Base-by-base conservation (phyloP, 2,888 invertebrate genomes). In the Diaprepes abbreviatus region DNA sequence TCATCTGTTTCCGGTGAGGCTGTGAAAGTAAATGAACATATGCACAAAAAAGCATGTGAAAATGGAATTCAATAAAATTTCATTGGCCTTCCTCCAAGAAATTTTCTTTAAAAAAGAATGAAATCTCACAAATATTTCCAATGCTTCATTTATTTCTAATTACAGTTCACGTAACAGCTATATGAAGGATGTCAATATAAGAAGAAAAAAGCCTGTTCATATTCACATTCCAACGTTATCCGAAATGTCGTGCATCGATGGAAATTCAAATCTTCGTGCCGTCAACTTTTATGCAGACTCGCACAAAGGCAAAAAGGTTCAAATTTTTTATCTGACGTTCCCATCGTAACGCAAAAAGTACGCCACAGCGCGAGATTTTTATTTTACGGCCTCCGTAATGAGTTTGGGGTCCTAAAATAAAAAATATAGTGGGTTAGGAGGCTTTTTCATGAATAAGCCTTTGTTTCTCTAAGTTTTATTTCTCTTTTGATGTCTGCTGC, bases 231-330 rank as follows among this genome's bases (percentile, higher is more conserved):
- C n/a, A n/a, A 21, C 10, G 14, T 3, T 14, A 3, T 45, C 45
- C 24, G 24, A 17, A 24, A 24, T n/a, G 14, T 50, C 7, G 28
- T 28, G 14, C 28, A 28, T 50, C 48, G 48, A 7, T 16, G 48
- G 12, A n/a, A 16, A 50, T 28, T 28, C 28, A 50, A 50, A 50
- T 50, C 48, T 50, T 28, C 28, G 3, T 24, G 9, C 48, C 48
- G 48, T 50, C 48, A 50, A 50, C 48, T 50, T 45, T 50, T 50
- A 50, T 50, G 48, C 48, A 50, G 48, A 50, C 48, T 50, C 48
- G 14, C 28, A 50, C 48, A 50, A 50, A 50, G 14, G 48, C 48
- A 28, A 28, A 50, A 50, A 50, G 48, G 48, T 50, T 50, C 28
- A 50, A 50, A 28, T 50, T 50, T 28, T 50, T 50, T 50, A 50